Percentiles rank a stretch among this genome's conserved stretches.
Evolutionary conservation across 2,797 vertebrate genomes (phyloP).

Genomic region (Eptatretus atami): DNA sequence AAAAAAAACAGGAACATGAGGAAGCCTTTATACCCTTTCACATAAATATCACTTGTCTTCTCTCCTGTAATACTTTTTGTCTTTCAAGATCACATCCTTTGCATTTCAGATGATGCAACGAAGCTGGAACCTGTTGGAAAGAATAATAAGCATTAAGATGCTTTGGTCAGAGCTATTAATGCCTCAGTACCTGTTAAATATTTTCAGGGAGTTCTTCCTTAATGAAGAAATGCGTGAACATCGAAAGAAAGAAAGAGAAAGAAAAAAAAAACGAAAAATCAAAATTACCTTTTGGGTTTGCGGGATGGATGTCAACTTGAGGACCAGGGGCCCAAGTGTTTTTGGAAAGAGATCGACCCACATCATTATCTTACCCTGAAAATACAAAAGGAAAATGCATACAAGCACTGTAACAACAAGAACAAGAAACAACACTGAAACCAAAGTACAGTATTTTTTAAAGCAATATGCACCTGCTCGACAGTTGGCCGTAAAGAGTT

Average conservation of each 20-base stretch:
- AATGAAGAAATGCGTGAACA: too few species aligned
- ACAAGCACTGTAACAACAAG: too few species aligned
- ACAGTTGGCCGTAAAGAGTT: conserved; percentile 63
- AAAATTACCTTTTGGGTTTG: conserved; percentile 15
- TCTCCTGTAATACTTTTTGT: conserved; percentile 58
- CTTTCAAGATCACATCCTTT: conserved; percentile 58
- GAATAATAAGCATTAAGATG: too few species aligned
- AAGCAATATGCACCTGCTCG: conserved; percentile 28
- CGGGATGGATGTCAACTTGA: conserved; percentile 14
- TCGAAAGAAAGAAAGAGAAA: too few species aligned
- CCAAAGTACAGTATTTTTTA: too few species aligned
- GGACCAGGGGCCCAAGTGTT: conserved; percentile 16
- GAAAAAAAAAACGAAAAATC: too few species aligned
- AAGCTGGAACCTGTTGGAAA: conserved; percentile 36
- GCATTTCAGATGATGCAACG: conserved; percentile 78
- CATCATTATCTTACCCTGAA: conserved; percentile 24
- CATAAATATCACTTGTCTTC: conserved; percentile 89
- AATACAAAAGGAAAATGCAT: too few species aligned
- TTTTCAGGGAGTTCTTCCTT: too few species aligned
- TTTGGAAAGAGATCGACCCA: conserved; percentile 25
- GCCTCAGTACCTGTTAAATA: too few species aligned
- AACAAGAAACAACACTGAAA: too few species aligned
- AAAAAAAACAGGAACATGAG: too few species aligned
- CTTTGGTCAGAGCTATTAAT: too few species aligned
- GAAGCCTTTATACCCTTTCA: conserved; percentile 32